Evolutionary conservation across 2,888 invertebrate species (phyloP).

Genomic region (Acanthococcus lagerstroemiae): DNA sequence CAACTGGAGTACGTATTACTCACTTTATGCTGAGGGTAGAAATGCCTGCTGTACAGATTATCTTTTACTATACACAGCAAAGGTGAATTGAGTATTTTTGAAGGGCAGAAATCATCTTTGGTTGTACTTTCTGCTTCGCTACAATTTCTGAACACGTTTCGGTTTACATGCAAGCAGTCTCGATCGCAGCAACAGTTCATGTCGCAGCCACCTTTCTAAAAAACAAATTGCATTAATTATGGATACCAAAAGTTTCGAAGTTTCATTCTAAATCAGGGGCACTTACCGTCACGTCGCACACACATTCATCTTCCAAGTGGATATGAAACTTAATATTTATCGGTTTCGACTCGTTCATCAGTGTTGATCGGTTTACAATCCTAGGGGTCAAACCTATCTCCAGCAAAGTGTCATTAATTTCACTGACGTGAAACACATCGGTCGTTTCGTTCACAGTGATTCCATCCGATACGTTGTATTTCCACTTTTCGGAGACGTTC

Average conservation of each 20-base stretch:
- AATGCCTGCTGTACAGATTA: slow-evolving; percentile 46
- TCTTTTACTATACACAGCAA: slow-evolving; percentile 52
- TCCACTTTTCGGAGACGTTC: slow-evolving; percentile 11
- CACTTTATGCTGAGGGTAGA: slow-evolving; percentile 35
- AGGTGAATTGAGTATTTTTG: slow-evolving; percentile 32
- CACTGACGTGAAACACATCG: background rate
- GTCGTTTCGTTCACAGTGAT: background rate
- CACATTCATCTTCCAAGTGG: slow-evolving; percentile 41
- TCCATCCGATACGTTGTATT: background rate
- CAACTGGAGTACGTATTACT: slow-evolving; percentile 13
- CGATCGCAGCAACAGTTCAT: slow-evolving; percentile 75
- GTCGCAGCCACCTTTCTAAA: slow-evolving; percentile 57
- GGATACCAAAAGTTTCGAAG: background rate
- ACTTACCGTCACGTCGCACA: slow-evolving; percentile 50
- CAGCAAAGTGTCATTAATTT: background rate
- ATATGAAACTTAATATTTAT: slow-evolving; percentile 9
- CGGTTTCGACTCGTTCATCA: slow-evolving; percentile 5
- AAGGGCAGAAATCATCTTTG: slow-evolving; percentile 14
- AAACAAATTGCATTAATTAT: slow-evolving; percentile 29
- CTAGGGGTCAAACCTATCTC: background rate
- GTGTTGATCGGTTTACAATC: background rate
- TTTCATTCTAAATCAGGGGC: background rate
- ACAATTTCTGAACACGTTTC: slow-evolving; percentile 53
- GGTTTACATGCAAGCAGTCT: slow-evolving; percentile 56
- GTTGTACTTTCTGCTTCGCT: background rate